phyloP scores from a whole-genome alignment of 1,140 invertebrate genomes.

The Eurosta solidaginis region DNA sequence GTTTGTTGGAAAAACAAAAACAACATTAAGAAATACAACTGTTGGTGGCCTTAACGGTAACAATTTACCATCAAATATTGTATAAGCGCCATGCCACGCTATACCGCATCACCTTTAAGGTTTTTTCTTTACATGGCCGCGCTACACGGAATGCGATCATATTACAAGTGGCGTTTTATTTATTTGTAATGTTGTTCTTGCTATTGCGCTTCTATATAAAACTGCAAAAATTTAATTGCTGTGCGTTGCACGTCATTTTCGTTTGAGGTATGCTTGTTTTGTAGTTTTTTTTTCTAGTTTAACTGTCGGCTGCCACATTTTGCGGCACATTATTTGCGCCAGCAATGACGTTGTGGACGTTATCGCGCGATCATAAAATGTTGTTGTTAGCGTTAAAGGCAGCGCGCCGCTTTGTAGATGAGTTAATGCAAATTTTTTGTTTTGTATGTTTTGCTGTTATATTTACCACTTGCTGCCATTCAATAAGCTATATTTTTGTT shows the following conservation, averaged over 20 bases:
- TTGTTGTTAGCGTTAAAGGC: neutral
- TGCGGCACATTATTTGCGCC: neutral
- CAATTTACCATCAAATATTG: neutral
- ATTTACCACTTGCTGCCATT: neutral
- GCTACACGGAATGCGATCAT: constrained; percentile 7
- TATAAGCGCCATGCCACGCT: neutral
- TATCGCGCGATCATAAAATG: neutral
- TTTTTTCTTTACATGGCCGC: constrained; percentile 1
- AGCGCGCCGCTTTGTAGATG: too few species aligned
- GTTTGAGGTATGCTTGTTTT: neutral
- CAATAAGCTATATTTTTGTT: neutral
- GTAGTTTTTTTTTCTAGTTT: neutral
- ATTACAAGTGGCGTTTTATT: neutral
- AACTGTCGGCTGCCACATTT: neutral
- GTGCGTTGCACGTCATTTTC: neutral
- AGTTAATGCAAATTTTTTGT: neutral
- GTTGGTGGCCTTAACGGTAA: neutral
- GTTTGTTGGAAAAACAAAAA: neutral
- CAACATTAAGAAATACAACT: neutral
- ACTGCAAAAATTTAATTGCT: constrained; percentile 24
- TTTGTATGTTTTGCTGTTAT: neutral
- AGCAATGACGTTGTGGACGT: neutral
- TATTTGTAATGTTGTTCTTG: neutral
- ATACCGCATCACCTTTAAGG: neutral
- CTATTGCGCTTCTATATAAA: neutral